phyloP scores from a whole-genome alignment of 2,888 invertebrate species.

The Morpho deidamia region DNA sequence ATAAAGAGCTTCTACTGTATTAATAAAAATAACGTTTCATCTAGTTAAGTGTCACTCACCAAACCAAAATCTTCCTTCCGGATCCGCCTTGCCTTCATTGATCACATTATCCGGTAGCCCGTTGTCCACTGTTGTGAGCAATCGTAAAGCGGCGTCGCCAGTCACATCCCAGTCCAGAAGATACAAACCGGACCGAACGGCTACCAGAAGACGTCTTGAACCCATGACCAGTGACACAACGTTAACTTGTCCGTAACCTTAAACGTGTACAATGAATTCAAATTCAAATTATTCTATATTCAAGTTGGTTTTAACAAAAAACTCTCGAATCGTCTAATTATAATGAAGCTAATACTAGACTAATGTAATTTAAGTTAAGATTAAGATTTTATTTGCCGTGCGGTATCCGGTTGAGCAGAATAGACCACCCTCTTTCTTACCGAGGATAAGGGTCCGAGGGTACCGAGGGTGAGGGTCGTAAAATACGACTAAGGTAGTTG shows the following conservation, averaged over 20 bases:
- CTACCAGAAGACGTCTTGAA: conserved; percentile 57
- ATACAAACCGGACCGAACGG: conserved; percentile 58
- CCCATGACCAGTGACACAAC: conserved; percentile 61
- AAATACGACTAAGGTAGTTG: too few relatives aligned
- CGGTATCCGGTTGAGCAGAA: too few relatives aligned
- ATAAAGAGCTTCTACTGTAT: too few relatives aligned
- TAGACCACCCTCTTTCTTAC: too few relatives aligned
- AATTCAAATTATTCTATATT: conserved; percentile 20
- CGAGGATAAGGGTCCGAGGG: too few relatives aligned
- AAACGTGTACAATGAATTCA: background rate
- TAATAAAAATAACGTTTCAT: background rate
- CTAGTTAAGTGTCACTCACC: conserved; percentile 50
- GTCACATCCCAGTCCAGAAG: conserved; percentile 65
- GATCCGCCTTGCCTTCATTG: conserved; percentile 84
- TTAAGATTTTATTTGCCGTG: too few relatives aligned
- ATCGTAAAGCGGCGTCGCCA: conserved; percentile 50
- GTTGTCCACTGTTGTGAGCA: conserved; percentile 45
- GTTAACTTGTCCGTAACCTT: conserved; percentile 72
- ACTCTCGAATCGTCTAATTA: too few relatives aligned
- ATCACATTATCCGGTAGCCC: conserved; percentile 69
- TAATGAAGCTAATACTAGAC: too few relatives aligned
- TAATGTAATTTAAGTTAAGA: too few relatives aligned
- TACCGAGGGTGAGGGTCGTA: too few relatives aligned
- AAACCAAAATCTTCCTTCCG: conserved; percentile 80
- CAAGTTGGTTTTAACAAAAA: too few relatives aligned